phyloP scores from a whole-genome alignment of 2,113 vertebrate genomes.

The Carassius carassius region DNA sequence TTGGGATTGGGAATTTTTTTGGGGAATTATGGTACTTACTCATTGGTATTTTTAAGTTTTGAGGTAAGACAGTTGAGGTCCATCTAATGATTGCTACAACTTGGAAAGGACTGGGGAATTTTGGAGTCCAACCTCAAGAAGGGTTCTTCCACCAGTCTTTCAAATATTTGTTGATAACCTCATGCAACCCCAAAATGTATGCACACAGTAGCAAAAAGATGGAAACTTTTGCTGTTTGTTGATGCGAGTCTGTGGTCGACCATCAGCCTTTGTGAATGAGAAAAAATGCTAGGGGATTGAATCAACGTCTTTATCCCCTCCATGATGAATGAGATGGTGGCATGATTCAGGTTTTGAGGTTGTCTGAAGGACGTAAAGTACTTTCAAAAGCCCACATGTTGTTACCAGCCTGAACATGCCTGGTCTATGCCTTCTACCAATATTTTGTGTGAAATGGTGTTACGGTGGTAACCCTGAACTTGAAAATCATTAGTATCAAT shows the following conservation, averaged over 20 bases:
- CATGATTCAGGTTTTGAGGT: slow-evolving; percentile 42
- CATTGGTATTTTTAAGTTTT: slow-evolving; percentile 5
- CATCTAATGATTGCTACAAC: slow-evolving; percentile 37
- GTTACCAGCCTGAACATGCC: slow-evolving; percentile 20
- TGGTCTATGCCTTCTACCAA: background rate
- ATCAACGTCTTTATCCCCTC: slow-evolving; percentile 36
- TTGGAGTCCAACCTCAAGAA: slow-evolving; percentile 6
- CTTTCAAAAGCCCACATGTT: slow-evolving; percentile 11
- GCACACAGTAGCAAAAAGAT: slow-evolving; percentile 29
- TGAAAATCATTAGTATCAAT: background rate
- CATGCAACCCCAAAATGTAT: slow-evolving; percentile 18
- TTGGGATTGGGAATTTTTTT: background rate
- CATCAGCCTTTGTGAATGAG: slow-evolving; percentile 26
- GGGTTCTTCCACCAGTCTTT: slow-evolving; percentile 36
- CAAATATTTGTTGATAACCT: slow-evolving; percentile 37
- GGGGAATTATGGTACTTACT: background rate
- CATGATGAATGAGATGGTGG: slow-evolving; percentile 20
- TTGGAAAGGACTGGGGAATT: slow-evolving; percentile 23
- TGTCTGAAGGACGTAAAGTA: slow-evolving; percentile 16
- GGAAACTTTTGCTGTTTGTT: slow-evolving; percentile 14
- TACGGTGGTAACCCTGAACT: background rate
- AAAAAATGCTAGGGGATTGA: slow-evolving; percentile 40
- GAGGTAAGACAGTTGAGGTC: slow-evolving; percentile 12
- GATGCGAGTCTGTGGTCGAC: slow-evolving; percentile 38
- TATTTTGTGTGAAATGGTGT: background rate